Base-by-base conservation (phyloP, 2,888 invertebrate genomes). In the Apotomis betuletana region DNA sequence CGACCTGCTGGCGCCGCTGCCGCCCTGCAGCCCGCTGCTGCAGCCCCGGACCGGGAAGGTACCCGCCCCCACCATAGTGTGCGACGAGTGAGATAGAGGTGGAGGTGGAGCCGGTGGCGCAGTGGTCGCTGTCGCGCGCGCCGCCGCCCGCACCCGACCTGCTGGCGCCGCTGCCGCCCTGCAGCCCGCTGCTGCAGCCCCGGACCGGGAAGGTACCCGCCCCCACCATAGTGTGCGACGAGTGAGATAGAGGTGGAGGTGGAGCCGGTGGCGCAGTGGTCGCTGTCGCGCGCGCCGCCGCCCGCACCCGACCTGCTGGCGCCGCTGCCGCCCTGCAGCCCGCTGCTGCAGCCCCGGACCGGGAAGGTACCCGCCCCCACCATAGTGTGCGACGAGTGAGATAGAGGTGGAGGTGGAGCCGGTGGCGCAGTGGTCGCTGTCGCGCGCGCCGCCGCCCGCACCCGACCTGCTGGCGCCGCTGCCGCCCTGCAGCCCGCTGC, bases 241-340 rank as follows among this genome's bases (percentile, higher is more conserved):
- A 98, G 82, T 96, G 97, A 0, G 12, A 96, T 98, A 76, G 98
- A 98, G 85, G 87, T 99, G 80, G 95, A 96, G 63, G 97, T 98
- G 73, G 96, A 96, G 83, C 96, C 97, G 0, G 96, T 96, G 82
- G 97, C 97, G 15, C 98, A 98, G 90, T 99, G 99, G 99, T 95
- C 95, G 72, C 94, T 99, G 75, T 95, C 96, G 78, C 94, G 97
- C 58, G 94, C 94, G 69, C 90, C 92, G 49, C 91, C 94, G 0
- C 91, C 93, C 61, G 94, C 95, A 38, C 87, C 92, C 15, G 97
- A 97, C 88, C 92, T 97, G 76, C 94, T 96, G 79, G 96, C 97
- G 72, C 98, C 97, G n/a, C 90, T 98, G 77, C 92, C 95, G 41
- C 87, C 94, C 41, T 95, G 96, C 79, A 97, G 96, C 90, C 95